Evolutionary conservation across 2,888 invertebrate species (phyloP), one percentile per base, ranked within the genome.

Genomic region (Carabus problematicus): DNA sequence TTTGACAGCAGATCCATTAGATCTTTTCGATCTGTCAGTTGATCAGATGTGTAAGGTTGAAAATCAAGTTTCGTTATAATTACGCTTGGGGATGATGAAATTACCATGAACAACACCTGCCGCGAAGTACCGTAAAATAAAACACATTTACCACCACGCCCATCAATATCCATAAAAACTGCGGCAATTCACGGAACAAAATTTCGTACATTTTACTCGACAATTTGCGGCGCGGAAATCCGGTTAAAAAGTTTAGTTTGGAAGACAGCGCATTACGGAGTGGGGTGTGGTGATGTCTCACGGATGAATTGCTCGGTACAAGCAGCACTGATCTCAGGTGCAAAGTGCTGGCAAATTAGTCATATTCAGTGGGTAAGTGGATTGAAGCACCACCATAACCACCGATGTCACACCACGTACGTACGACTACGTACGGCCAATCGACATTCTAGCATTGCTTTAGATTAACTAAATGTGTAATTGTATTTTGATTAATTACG

Each of bases 321-420:
- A 16, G 29, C 39, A n/a, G 49, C 12, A 61, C 69, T 74, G 78
- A 76, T 77, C 79, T 75, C 79, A 79, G 79, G 79, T 79, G 79
- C 75, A 76, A 76, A 76, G 76, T 76, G 76, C 74, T 73, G 72
- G 74, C 73, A 79, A 79, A 79, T 79, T 78, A 77, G 74, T 74
- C 73, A 76, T 77, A 75, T 74, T 52, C 52, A 52, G 73, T 73
- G 72, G 68, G 67, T 77, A 77, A 77, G 76, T 76, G 75, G 76
- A 78, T 77, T 76, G 76, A 74, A 74, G 72, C 72, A 29, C 29
- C 71, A 19, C 52, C 52, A 43, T 43, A 11, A 43, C n/a, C 12
- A 9, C 6, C 49, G 8, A 49, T 16, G 9, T 4, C 16, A 47
- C 16, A 9, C 19, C 52, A 19, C 19, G 52, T 19, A 14, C 8